Evolutionary conservation across 1,140 invertebrate genomes (phyloP).

Genomic region (Drosophila melanica): DNA sequence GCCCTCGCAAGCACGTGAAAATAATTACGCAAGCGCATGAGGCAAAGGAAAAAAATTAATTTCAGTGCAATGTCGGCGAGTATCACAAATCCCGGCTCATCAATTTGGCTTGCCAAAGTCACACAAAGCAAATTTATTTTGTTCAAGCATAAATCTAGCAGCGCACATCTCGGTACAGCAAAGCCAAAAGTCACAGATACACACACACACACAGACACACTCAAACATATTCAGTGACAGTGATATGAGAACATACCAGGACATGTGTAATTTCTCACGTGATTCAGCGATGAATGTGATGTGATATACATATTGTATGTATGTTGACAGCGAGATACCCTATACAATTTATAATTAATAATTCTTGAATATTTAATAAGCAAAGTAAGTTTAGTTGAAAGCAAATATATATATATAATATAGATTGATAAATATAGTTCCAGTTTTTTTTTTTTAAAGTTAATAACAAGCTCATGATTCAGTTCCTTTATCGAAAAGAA

Average conservation of each 20-base stretch:
- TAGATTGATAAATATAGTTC: no score
- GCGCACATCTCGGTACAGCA: slow-evolving; percentile 32
- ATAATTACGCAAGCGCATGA: slow-evolving; percentile 65
- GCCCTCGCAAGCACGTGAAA: slow-evolving; percentile 55
- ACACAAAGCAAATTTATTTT: slow-evolving; percentile 67
- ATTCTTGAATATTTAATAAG: background rate
- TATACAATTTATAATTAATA: background rate
- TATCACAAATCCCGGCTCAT: slow-evolving; percentile 71
- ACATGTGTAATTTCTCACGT: slow-evolving; percentile 81
- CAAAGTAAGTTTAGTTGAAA: no score
- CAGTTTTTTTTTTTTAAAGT: no score
- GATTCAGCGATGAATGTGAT: slow-evolving; percentile 45
- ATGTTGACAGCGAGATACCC: slow-evolving; percentile 1
- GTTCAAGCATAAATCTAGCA: slow-evolving; percentile 65
- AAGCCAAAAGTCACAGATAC: slow-evolving; percentile 55
- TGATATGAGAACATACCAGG: slow-evolving; percentile 63
- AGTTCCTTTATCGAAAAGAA: no score
- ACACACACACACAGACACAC: slow-evolving; percentile 21
- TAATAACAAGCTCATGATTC: no score
- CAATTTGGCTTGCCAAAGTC: slow-evolving; percentile 59
- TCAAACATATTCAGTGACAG: slow-evolving; percentile 21
- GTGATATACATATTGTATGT: background rate
- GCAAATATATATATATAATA: no score
- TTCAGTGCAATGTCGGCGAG: slow-evolving; percentile 50
- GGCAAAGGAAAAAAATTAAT: slow-evolving; percentile 52